Conservation (phyloP, 2,797 vertebrate genomes). For the Discoglossus pictus region DNA sequence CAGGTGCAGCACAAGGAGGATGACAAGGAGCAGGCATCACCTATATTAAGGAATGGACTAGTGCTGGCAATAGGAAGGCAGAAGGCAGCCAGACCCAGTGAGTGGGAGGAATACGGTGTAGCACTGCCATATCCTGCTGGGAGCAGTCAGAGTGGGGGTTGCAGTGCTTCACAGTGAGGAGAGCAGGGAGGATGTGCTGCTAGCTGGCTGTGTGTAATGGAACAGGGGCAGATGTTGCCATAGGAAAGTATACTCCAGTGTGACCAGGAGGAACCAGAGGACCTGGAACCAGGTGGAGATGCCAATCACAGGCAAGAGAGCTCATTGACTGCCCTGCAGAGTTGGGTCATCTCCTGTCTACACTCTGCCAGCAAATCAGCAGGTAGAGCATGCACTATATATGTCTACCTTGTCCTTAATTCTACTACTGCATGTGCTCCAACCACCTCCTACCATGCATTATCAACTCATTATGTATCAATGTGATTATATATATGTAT, state of each 20-base stretch:
- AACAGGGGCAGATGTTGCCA: slow-evolving; percentile 8
- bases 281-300: slow-evolving; percentile 11
- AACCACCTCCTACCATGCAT: no score
- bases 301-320: slow-evolving; percentile 19
- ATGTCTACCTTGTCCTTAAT: no score
- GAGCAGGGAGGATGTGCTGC: slow-evolving; percentile 17
- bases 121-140: slow-evolving; percentile 36
- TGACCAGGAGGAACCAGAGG: background rate
- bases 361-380: slow-evolving; percentile 43
- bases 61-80: slow-evolving; percentile 35
- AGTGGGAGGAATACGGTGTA: slow-evolving; percentile 44
- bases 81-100: slow-evolving; percentile 44
- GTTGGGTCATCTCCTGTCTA: slow-evolving; percentile 37
- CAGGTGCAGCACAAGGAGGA: slow-evolving; percentile 3
- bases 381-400: slow-evolving; percentile 28
- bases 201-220: slow-evolving; percentile 4
- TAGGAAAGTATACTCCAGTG: slow-evolving; percentile 21
- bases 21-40: slow-evolving; percentile 15
- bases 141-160: slow-evolving; percentile 37
- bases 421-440: no score
- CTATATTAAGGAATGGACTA: slow-evolving; percentile 16
- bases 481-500: no score
- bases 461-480: no score
- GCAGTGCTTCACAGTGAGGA: slow-evolving; percentile 35
- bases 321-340: slow-evolving; percentile 28